Base-by-base conservation (phyloP, 2,113 vertebrate genomes). In the Leucosticte australis region DNA sequence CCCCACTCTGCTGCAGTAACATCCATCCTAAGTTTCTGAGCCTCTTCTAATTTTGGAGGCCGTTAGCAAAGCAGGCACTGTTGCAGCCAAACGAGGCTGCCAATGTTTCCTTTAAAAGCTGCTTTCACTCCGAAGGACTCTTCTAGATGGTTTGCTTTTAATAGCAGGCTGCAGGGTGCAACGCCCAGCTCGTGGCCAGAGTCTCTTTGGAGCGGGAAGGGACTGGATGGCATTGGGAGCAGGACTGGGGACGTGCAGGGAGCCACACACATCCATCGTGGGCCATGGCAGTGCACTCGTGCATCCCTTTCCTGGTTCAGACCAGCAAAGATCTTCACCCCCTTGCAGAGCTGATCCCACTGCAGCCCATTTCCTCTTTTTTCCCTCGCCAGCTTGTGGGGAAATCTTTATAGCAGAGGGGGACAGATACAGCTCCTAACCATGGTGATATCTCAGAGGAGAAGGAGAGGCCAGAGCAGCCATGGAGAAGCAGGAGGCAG, bases 1-100 rank as follows among this genome's bases (percentile, higher is more conserved):
- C 85, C 88, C 62, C 11, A 4, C 56, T 60, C 52, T 76, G 87
- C 90, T 90, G 95, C 94, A 88, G 67, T 60, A 79, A 94, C 95
- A 94, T 90, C 95, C 90, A 86, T 80, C 75, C 64, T 31, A 94
- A 96, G 85, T 94, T 95, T 88, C 92, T 52, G 92, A 92, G 96
- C 75, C 90, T 93, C 95, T 93, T 88, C 96, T 96, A 95, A 96
- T 96, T 96, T 93, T 96, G 96, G 94, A 95, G 96, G 92, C 94
- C 79, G 76, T 80, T 64, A 90, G 95, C 85, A 69, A 93, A 91
- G 82, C 96, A 68, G 83, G 90, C 67, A 18, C 90, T 73, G 90
- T 79, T 79, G 94, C 96, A 96, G 95, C 96, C 95, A 91, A 95
- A 85, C 5, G 70, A 91, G 85, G 42, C 92, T 94, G 96, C 94